Evolutionary conservation across 2,888 invertebrate genomes (phyloP).

Genomic region (Orthosia gracilis): DNA sequence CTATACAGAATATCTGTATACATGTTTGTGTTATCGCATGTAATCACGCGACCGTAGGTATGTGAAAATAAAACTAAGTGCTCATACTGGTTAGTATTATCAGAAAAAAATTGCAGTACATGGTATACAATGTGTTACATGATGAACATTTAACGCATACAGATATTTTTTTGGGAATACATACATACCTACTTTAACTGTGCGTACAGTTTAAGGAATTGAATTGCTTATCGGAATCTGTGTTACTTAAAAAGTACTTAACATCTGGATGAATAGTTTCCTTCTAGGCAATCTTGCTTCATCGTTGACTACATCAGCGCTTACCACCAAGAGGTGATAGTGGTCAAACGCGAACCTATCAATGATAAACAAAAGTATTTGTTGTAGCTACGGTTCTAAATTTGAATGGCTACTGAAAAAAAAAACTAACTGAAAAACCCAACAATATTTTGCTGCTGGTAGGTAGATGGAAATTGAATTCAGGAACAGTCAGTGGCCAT

Average conservation of each 20-base stretch:
- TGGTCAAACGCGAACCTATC: no score
- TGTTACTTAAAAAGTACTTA: no score
- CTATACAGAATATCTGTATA: slow-evolving; percentile 70
- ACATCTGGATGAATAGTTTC: no score
- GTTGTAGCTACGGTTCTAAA: no score
- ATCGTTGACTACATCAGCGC: no score
- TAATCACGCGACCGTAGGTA: slow-evolving; percentile 75
- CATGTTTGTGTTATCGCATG: slow-evolving; percentile 71
- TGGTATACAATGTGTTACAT: neutral
- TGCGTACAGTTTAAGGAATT: neutral
- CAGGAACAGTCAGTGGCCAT: neutral
- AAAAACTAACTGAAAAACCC: neutral
- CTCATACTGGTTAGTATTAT: neutral
- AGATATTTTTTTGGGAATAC: neutral
- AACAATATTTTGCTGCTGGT: neutral
- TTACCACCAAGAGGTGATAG: no score
- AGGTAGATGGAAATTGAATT: neutral
- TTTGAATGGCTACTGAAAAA: neutral
- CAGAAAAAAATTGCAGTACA: no score
- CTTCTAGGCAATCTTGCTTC: no score
- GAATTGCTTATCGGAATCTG: no score
- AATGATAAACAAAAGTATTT: no score
- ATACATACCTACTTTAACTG: neutral
- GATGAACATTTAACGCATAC: neutral
- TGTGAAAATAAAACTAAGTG: slow-evolving; percentile 70